These are phyloP conservation scores for Acipenser transmontanus DNA, from an alignment of 2,797 vertebrate genomes.

Conservation along the genomic window DNA sequence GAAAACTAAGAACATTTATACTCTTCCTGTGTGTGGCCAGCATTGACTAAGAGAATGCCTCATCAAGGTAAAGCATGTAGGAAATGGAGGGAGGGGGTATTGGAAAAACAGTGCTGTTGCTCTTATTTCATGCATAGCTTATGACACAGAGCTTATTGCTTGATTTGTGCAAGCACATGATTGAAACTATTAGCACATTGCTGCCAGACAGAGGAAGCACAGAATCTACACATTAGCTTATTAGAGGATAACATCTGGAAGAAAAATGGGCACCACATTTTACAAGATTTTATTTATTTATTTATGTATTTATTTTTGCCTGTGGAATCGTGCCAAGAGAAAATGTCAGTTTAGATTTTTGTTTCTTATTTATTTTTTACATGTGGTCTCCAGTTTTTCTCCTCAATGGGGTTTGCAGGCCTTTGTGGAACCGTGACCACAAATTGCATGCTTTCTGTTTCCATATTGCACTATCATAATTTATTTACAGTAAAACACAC, in stretches of 20 bases:
- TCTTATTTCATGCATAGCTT: neutral
- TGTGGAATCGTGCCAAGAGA: neutral
- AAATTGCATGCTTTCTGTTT: conserved; percentile 30
- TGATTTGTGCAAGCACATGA: neutral
- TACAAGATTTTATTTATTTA: neutral
- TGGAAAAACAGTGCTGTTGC: neutral
- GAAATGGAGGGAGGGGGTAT: neutral
- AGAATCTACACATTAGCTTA: conserved; percentile 3
- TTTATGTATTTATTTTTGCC: neutral
- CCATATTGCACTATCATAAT: conserved; percentile 19
- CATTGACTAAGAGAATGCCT: no score
- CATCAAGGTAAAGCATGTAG: no score
- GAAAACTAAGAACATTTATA: conserved; percentile 4
- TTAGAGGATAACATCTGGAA: conserved; percentile 10
- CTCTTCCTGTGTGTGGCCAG: no score
- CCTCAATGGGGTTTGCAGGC: conserved; percentile 2
- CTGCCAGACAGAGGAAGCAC: neutral
- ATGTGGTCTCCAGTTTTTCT: neutral
- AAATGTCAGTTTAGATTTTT: neutral
- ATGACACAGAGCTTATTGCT: neutral
- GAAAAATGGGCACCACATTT: conserved; percentile 10
- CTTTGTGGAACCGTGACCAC: conserved; percentile 30
- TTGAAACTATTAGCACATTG: neutral
- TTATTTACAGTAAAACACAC: conserved; percentile 20
- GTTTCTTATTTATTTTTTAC: neutral